Conservation (phyloP, 2,888 invertebrate species). For the Carcina quercana region DNA sequence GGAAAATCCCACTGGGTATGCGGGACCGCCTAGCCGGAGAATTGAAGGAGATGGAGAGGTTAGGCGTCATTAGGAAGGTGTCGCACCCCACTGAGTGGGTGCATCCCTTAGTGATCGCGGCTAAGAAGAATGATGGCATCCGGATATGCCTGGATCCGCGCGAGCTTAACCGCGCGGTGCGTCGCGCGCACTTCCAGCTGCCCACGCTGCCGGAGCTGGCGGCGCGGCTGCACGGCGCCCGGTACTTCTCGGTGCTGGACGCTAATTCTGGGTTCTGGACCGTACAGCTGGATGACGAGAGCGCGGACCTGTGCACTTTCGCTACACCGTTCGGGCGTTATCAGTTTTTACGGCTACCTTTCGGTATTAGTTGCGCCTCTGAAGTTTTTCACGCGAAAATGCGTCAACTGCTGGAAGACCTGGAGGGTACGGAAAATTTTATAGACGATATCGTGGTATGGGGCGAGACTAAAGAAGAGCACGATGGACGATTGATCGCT, state of each 20-base stretch:
- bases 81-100: slow-evolving; percentile 7
- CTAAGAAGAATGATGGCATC: slow-evolving; percentile 3
- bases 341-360: slow-evolving; percentile 10
- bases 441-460: slow-evolving; percentile 17
- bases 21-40: slow-evolving; percentile 6
- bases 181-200: slow-evolving; percentile 10
- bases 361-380: slow-evolving; percentile 8
- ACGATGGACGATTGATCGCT: slow-evolving; percentile 13
- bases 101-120: slow-evolving; percentile 3
- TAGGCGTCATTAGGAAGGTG: slow-evolving; percentile 10
- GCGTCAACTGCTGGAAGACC: slow-evolving; percentile 11
- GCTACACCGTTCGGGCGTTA: slow-evolving; percentile 9
- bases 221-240: slow-evolving; percentile 9
- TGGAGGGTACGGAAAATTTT: slow-evolving; percentile 14
- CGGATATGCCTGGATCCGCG: slow-evolving; percentile 5
- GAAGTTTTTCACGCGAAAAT: slow-evolving; percentile 9
- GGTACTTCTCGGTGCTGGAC: slow-evolving; percentile 9
- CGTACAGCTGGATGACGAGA: slow-evolving; percentile 11
- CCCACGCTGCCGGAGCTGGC: slow-evolving; percentile 10
- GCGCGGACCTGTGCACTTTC: slow-evolving; percentile 9
- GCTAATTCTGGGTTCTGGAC: slow-evolving; percentile 11
- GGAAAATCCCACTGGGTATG: slow-evolving; percentile 7
- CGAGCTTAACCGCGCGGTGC: slow-evolving; percentile 7
- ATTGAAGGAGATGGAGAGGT: slow-evolving; percentile 6
- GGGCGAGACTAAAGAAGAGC: slow-evolving; percentile 12